Conservation (phyloP, 1,140 invertebrate species). For the Apis cerana region DNA sequence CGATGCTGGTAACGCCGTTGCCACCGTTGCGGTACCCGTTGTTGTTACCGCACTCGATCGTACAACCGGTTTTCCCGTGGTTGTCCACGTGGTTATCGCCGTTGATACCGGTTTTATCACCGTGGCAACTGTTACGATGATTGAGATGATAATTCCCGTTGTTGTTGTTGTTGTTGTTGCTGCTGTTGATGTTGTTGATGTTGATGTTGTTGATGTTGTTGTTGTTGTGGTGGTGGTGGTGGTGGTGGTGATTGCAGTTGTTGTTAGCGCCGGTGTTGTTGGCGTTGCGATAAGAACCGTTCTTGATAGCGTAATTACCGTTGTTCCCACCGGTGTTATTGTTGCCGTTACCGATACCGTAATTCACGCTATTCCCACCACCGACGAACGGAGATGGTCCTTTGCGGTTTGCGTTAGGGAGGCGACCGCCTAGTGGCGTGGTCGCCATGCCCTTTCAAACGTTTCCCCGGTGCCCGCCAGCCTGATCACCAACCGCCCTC, state of each 20-base stretch:
- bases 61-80: not conserved
- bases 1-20: not conserved
- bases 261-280: constrained; percentile 53
- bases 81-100: not conserved
- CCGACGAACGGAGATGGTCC: constrained; percentile 76
- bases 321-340: constrained; percentile 61
- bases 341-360: not conserved
- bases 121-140: not conserved
- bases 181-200: not conserved
- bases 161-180: too few species aligned
- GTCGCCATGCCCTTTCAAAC: constrained; percentile 81
- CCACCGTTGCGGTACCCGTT: constrained; percentile 32
- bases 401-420: constrained; percentile 80
- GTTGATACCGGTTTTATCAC: constrained; percentile 30
- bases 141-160: constrained; percentile 19
- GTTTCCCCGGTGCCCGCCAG: constrained; percentile 80
- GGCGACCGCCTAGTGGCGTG: constrained; percentile 81
- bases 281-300: not conserved
- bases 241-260: constrained; percentile 72
- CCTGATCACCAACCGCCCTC: constrained; percentile 78
- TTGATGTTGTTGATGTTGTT: constrained; percentile 20
- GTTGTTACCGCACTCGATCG: constrained; percentile 15
- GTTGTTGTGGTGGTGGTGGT: constrained; percentile 72
- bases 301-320: constrained; percentile 40
- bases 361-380: constrained; percentile 63